A percentile compares a stretch with the other conserved stretches of the same genome.
These are phyloP conservation scores for Columbina picui DNA, from an alignment of 2,113 vertebrate species.

Conservation along the genomic window DNA sequence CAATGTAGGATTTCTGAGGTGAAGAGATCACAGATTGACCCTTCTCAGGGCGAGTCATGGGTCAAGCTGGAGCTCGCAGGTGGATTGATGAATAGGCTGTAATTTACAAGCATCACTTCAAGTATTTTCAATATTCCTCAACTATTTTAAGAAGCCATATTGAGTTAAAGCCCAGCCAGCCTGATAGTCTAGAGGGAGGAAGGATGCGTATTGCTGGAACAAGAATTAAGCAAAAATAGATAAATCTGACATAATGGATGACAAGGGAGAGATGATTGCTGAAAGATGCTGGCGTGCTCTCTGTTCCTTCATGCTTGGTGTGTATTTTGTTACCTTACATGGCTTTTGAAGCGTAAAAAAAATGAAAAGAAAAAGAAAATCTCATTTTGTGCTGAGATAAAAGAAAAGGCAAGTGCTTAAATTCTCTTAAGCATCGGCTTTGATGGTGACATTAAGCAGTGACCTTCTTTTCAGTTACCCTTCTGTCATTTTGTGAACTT, in stretches of 20 bases:
- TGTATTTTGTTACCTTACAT: constrained; percentile 28
- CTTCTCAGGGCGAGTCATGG: background rate
- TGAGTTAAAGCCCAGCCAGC: constrained; percentile 27
- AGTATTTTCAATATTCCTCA: constrained; percentile 17
- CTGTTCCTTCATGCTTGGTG: constrained; percentile 22
- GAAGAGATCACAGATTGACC: background rate
- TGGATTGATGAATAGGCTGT: background rate
- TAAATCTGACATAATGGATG: constrained; percentile 54
- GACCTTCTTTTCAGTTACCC: background rate
- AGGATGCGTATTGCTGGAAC: background rate
- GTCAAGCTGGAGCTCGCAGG: background rate
- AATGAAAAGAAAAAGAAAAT: background rate
- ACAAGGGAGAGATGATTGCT: constrained; percentile 55
- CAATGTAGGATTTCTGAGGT: background rate
- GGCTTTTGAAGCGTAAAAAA: constrained; percentile 56
- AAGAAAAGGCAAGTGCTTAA: constrained; percentile 48
- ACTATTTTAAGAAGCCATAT: constrained; percentile 52
- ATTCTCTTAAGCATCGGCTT: constrained; percentile 34
- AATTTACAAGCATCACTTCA: background rate
- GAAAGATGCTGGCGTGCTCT: constrained; percentile 55
- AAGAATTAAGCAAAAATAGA: constrained; percentile 59
- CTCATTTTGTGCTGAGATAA: constrained; percentile 51
- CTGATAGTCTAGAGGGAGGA: constrained; percentile 32
- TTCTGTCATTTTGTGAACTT: constrained; percentile 10
- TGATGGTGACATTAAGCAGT: constrained; percentile 20